These are phyloP conservation scores for Drosophila bocki DNA, from an alignment of 1,140 invertebrate species.

Conservation along the genomic window DNA sequence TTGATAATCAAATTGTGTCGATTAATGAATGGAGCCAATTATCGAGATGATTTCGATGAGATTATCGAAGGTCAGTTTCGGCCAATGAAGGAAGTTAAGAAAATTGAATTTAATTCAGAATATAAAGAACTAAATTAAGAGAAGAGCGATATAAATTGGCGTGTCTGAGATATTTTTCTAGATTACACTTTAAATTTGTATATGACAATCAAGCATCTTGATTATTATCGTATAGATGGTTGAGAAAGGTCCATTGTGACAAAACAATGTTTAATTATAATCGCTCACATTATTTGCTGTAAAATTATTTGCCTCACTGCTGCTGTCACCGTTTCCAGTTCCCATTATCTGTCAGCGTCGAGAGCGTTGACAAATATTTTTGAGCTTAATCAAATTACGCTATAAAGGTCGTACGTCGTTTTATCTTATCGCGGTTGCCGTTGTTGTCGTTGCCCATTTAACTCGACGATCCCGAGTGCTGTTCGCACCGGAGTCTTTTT, in stretches of 20 bases:
- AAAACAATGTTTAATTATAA: conserved; percentile 52
- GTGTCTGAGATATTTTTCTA: background rate
- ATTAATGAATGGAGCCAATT: conserved; percentile 17
- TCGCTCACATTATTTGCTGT: conserved; percentile 44
- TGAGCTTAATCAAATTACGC: conserved; percentile 82
- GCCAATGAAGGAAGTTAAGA: background rate
- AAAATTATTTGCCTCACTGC: conserved; percentile 47
- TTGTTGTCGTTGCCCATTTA: conserved; percentile 29
- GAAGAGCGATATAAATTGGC: background rate
- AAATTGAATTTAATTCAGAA: background rate
- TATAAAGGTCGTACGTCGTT: conserved; percentile 76
- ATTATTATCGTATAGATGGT: conserved; percentile 11
- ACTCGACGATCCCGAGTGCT: conserved; percentile 44
- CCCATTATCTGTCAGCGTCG: conserved; percentile 39
- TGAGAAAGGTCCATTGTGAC: conserved; percentile 16
- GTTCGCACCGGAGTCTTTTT: conserved; percentile 39
- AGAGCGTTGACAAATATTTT: conserved; percentile 70
- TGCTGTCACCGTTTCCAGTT: conserved; percentile 5
- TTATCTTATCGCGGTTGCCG: conserved; percentile 67
- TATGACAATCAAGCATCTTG: conserved; percentile 3
- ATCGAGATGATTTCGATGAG: conserved; percentile 6
- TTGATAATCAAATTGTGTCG: background rate
- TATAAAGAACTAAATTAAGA: background rate
- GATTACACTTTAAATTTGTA: background rate
- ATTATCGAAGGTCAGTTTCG: conserved; percentile 34